A percentile compares a stretch with the other conserved stretches of the same genome.
phyloP scores from a whole-genome alignment of 2,888 invertebrate species.

The Xylocampa areola region DNA sequence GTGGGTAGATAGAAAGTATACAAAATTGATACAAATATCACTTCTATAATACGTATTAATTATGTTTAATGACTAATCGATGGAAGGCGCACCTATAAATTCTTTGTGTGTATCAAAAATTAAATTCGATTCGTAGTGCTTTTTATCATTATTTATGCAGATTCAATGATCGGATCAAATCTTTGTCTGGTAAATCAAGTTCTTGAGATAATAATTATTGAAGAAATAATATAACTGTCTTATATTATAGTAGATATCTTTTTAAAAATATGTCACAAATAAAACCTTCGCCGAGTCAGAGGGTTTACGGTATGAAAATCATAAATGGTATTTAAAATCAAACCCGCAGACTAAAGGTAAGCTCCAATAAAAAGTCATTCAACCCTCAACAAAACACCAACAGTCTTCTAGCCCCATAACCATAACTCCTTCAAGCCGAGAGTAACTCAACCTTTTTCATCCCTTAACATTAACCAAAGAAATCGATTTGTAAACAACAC shows the following conservation, averaged over 20 bases:
- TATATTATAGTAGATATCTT: neutral
- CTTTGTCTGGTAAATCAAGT: constrained; percentile 30
- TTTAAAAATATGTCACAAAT: neutral
- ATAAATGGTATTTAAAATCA: constrained; percentile 4
- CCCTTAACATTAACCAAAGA: constrained; percentile 47
- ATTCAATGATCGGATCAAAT: constrained; percentile 30
- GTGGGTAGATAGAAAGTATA: constrained; percentile 59
- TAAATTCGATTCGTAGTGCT: constrained; percentile 29
- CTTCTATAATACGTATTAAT: constrained; percentile 60
- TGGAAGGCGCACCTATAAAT: constrained; percentile 52
- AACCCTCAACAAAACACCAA: constrained; percentile 35
- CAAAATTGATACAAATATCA: constrained; percentile 59
- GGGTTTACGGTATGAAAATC: neutral
- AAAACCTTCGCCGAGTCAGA: neutral
- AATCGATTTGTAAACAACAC: constrained; percentile 62
- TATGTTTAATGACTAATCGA: constrained; percentile 51
- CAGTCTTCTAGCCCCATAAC: constrained; percentile 37
- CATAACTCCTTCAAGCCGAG: constrained; percentile 41
- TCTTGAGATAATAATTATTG: constrained; percentile 20
- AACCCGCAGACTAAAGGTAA: neutral
- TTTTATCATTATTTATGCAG: constrained; percentile 38
- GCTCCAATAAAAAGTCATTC: constrained; percentile 36
- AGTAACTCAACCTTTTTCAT: constrained; percentile 53
- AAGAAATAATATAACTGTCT: constrained; percentile 3
- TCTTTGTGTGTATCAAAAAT: constrained; percentile 42